phyloP scores from a whole-genome alignment of 2,113 vertebrate species.

The Sterrhoptilus dennistouni region DNA sequence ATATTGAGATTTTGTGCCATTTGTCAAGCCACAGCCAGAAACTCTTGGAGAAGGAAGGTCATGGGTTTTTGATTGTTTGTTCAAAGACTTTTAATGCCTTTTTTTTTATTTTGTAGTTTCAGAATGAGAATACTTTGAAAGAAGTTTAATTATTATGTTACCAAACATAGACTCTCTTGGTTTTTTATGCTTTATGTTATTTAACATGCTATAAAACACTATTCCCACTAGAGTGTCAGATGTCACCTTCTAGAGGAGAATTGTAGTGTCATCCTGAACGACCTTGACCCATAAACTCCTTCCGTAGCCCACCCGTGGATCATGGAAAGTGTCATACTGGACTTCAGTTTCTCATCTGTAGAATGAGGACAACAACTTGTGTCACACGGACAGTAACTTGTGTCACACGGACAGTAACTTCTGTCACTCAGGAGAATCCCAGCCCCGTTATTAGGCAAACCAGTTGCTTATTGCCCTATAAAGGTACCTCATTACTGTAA shows the following conservation, averaged over 20 bases:
- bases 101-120: background rate
- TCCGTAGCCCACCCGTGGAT: background rate
- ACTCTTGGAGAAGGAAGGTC: background rate
- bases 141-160: background rate
- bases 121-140: background rate
- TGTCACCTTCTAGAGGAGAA: background rate
- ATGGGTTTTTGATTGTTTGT: background rate
- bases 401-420: background rate
- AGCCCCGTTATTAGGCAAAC: background rate
- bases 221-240: background rate
- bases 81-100: background rate
- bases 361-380: background rate
- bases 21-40: background rate
- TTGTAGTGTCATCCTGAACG: background rate
- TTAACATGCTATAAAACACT: background rate
- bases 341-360: background rate
- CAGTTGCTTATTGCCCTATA: background rate
- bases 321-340: background rate
- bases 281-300: background rate
- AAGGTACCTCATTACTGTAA: background rate
- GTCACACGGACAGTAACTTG: rapidly evolving
- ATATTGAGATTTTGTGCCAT: background rate
- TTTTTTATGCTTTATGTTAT: background rate
- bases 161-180: background rate
- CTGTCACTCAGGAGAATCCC: background rate